These are phyloP conservation scores for Hydrozoanthus tunicans DNA, from an alignment of 64 coral and sea anemone species.

Conservation along the genomic window DNA sequence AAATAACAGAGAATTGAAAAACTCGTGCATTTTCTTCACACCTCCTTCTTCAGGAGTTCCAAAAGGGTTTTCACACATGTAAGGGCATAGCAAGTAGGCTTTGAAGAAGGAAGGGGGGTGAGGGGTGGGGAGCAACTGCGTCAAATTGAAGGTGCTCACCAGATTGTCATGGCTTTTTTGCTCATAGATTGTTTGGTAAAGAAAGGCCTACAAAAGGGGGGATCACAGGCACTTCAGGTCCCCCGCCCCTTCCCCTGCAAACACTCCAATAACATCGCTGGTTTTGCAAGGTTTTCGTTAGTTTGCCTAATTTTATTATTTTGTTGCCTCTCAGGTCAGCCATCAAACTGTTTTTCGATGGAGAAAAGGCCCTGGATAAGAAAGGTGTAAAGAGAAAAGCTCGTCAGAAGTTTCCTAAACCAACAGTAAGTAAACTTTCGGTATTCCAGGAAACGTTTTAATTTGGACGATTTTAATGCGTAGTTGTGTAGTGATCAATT, in stretches of 20 bases:
- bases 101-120: no score
- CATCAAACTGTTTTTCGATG: slow-evolving; percentile 20
- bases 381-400: background rate
- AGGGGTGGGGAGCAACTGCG: no score
- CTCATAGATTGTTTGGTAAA: no score
- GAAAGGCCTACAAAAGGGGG: no score
- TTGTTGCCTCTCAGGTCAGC: background rate
- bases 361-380: slow-evolving; percentile 30
- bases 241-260: background rate
- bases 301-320: background rate
- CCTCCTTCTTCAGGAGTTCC: no score
- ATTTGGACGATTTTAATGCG: background rate
- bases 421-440: background rate
- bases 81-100: no score
- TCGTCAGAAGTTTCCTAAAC: background rate
- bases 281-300: background rate
- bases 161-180: no score
- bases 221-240: no score
- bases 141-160: no score
- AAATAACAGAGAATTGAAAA: no score
- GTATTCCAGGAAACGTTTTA: background rate
- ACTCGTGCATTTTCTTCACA: no score
- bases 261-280: background rate
- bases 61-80: no score
- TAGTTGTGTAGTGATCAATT: background rate